Evolutionary conservation across 2,797 vertebrate species (phyloP).

Genomic region (Chromis chromis): DNA sequence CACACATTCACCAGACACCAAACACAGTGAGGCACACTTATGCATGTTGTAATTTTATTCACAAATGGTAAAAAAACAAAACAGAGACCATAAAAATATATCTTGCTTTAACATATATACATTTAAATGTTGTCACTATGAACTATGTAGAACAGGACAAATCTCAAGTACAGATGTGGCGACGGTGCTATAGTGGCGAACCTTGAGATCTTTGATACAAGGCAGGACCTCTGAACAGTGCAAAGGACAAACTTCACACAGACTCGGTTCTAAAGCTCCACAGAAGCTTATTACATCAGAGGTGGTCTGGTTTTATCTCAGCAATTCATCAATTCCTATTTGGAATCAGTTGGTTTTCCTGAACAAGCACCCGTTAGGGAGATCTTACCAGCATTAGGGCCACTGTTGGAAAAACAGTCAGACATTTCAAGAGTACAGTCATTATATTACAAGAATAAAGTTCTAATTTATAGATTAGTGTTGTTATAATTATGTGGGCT

Average conservation of each 20-base stretch:
- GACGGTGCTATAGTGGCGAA: conserved; percentile 68
- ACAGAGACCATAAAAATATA: conserved; percentile 78
- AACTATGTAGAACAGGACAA: conserved; percentile 41
- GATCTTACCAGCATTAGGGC: conserved; percentile 27
- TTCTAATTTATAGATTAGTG: neutral
- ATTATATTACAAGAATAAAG: neutral
- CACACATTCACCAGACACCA: conserved; percentile 28
- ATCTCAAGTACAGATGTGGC: conserved; percentile 59
- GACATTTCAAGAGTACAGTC: conserved; percentile 20
- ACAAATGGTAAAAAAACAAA: conserved; percentile 69
- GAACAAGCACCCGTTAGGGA: conserved; percentile 59
- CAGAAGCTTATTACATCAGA: conserved; percentile 74
- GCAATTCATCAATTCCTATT: conserved; percentile 69
- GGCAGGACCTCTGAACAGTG: conserved; percentile 48
- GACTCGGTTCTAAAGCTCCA: conserved; percentile 71
- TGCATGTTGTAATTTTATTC: conserved; percentile 76
- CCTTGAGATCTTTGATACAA: conserved; percentile 49
- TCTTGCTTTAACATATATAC: conserved; percentile 78
- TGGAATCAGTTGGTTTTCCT: conserved; percentile 69
- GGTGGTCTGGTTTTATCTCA: conserved; percentile 61
- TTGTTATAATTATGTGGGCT: no score
- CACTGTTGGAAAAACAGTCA: conserved; percentile 18
- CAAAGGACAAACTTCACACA: conserved; percentile 56
- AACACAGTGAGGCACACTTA: conserved; percentile 34
- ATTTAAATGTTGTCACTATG: conserved; percentile 66